phyloP scores from a whole-genome alignment of 2,113 vertebrate species.

The Capreolus pygargus region DNA sequence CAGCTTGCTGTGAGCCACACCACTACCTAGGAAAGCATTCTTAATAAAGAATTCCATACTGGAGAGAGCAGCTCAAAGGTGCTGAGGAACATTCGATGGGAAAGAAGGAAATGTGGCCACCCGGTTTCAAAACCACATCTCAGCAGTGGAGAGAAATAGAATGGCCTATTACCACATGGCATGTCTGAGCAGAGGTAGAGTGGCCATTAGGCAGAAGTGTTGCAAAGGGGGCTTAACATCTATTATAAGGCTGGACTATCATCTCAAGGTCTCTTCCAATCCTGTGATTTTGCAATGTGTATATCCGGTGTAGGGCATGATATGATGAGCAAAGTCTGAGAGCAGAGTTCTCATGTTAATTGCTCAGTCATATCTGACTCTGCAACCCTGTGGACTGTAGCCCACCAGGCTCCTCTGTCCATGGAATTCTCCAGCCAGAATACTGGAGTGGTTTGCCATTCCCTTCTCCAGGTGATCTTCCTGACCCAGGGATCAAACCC shows the following conservation, averaged over 20 bases:
- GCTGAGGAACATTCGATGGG: background rate
- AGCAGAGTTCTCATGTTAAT: background rate
- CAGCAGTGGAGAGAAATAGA: background rate
- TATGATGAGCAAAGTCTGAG: background rate
- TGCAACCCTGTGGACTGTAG: background rate
- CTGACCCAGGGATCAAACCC: background rate
- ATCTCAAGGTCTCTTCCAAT: conserved; percentile 8
- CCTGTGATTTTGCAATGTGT: background rate
- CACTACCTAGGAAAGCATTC: background rate
- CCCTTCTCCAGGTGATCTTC: background rate
- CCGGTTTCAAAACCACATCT: conserved; percentile 13
- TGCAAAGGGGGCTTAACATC: background rate
- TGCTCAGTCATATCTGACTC: background rate
- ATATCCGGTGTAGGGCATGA: background rate
- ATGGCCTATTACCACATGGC: background rate
- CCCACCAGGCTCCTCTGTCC: background rate
- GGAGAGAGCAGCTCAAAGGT: background rate
- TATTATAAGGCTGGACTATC: background rate
- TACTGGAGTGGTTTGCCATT: background rate
- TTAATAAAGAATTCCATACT: background rate
- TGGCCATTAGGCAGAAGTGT: background rate
- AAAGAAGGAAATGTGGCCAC: background rate
- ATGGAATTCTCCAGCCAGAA: background rate
- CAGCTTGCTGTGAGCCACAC: background rate
- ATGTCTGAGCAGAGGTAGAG: background rate